Percentiles rank a stretch among this genome's conserved stretches.
phyloP scores from a whole-genome alignment of 2,113 vertebrate genomes.

The Neolamprologus modestus region DNA sequence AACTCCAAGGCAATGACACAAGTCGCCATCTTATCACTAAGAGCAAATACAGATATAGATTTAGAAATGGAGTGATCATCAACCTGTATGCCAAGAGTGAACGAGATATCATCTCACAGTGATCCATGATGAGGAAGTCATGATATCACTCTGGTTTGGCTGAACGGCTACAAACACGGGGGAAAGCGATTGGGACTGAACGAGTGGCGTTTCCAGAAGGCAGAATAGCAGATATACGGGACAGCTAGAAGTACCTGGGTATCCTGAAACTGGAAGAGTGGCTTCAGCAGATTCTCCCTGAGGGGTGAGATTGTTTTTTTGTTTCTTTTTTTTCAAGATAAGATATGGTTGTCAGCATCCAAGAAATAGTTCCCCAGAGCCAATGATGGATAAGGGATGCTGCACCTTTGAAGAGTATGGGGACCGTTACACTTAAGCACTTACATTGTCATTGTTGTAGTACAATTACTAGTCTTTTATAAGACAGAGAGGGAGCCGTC shows the following conservation, averaged over 20 bases:
- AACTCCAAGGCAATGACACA: neutral
- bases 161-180: neutral
- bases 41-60: neutral
- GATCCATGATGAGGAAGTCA: fast-evolving
- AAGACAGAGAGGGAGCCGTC: conserved; percentile 46
- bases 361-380: conserved; percentile 61
- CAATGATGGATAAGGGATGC: conserved; percentile 53
- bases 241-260: neutral
- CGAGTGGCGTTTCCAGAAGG: neutral
- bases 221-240: neutral
- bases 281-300: neutral
- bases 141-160: neutral
- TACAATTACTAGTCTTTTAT: conserved; percentile 67
- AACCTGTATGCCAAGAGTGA: neutral
- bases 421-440: conserved; percentile 59
- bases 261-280: neutral
- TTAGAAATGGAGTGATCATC: neutral
- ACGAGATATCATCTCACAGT: neutral
- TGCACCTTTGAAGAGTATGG: conserved; percentile 55
- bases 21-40: neutral
- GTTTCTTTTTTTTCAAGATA: conserved; percentile 13
- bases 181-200: neutral
- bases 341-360: conserved; percentile 64
- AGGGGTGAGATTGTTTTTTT: neutral
- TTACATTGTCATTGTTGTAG: conserved; percentile 56